Percentiles rank a stretch among this genome's conserved stretches.
Evolutionary conservation across 2,797 vertebrate genomes (phyloP).

Genomic region (Gymnoscopelus microlampas): DNA sequence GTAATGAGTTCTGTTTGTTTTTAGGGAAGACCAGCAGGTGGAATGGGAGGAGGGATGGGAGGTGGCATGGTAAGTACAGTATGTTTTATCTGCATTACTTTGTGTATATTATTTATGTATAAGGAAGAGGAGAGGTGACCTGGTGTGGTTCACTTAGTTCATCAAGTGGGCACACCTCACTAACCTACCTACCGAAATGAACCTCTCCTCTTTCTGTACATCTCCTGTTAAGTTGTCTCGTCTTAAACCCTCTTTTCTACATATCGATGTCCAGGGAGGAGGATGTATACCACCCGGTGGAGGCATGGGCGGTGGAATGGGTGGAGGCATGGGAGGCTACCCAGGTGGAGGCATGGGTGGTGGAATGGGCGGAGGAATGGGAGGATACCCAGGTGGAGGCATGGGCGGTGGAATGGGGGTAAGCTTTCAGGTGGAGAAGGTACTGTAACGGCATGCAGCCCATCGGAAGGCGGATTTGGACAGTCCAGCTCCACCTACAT

Average conservation of each 20-base stretch:
- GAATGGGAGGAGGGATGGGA: constrained; percentile 47
- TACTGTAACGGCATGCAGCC: too few relatives aligned
- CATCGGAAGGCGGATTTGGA: too few relatives aligned
- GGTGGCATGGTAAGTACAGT: neutral
- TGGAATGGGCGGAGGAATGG: constrained; percentile 36
- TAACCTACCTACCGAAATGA: too few relatives aligned
- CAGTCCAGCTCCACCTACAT: too few relatives aligned
- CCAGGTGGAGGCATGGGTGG: constrained; percentile 53
- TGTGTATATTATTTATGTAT: neutral
- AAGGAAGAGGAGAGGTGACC: too few relatives aligned
- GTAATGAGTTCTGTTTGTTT: constrained; percentile 15
- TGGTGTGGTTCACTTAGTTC: too few relatives aligned
- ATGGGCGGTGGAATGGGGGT: constrained; percentile 54
- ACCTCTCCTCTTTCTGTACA: neutral
- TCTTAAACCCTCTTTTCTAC: neutral
- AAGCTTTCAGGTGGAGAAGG: neutral
- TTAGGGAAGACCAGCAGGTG: constrained; percentile 31
- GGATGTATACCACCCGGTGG: constrained; percentile 9
- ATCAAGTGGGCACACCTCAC: too few relatives aligned
- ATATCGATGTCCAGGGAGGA: neutral
- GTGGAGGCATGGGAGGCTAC: constrained; percentile 54
- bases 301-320: constrained; percentile 51
- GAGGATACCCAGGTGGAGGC: constrained; percentile 56
- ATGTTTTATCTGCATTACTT: neutral
- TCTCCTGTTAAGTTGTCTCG: neutral